These are phyloP conservation scores for Alectura lathami DNA, from an alignment of 2,113 vertebrate species.

Conservation along the genomic window DNA sequence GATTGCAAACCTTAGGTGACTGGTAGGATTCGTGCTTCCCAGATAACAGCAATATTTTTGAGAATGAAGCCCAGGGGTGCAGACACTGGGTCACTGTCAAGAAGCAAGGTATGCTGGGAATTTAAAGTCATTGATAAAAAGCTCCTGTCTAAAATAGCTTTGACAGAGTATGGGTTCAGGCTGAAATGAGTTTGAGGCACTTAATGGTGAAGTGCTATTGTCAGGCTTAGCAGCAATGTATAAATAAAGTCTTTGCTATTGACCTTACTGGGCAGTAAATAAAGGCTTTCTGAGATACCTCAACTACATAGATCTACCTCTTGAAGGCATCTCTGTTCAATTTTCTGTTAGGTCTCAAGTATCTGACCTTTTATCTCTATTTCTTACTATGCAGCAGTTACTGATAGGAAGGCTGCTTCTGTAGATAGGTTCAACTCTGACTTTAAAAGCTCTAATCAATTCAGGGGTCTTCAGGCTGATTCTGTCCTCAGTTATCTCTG, in stretches of 20 bases:
- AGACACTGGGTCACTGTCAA: neutral
- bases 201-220: neutral
- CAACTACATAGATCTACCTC: neutral
- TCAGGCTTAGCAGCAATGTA: neutral
- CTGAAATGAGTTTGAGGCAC: neutral
- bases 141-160: neutral
- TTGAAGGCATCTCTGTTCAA: neutral
- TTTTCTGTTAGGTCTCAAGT: neutral
- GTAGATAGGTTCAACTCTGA: conserved; percentile 11
- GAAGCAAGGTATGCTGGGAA: neutral
- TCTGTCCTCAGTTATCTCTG: conserved; percentile 31
- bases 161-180: neutral
- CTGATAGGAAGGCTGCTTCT: neutral
- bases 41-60: conserved; percentile 1
- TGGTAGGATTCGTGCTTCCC: neutral
- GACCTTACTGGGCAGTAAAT: neutral
- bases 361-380: neutral
- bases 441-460: conserved; percentile 28
- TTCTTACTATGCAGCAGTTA: neutral
- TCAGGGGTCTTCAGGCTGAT: neutral
- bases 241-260: neutral
- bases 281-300: neutral
- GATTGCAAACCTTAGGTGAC: conserved; percentile 16
- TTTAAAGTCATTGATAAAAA: conserved; percentile 5
- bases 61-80: neutral